Evolutionary conservation across 2,797 vertebrate species (phyloP).

Genomic region (Acipenser oxyrinchus): DNA sequence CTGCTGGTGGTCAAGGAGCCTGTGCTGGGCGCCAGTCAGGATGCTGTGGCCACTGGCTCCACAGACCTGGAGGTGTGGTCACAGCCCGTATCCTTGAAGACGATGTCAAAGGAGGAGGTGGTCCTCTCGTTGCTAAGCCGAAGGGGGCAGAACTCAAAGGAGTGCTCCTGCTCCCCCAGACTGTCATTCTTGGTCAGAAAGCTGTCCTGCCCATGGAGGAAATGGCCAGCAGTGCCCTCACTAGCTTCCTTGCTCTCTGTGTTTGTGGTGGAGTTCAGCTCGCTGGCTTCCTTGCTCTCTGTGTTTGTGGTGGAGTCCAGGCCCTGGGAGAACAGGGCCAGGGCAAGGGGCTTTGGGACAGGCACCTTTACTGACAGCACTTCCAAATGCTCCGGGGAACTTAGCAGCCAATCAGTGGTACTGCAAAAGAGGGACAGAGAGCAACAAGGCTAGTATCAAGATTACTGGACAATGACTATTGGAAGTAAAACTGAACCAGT

Average conservation of each 20-base stretch:
- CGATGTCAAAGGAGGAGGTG: conserved; percentile 88
- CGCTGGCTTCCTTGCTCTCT: too few species aligned
- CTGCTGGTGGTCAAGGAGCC: conserved; percentile 40
- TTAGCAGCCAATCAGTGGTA: conserved; percentile 85
- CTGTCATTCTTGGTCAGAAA: conserved; percentile 69
- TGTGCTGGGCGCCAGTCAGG: conserved; percentile 1
- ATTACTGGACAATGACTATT: too few species aligned
- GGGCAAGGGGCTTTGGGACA: conserved; percentile 58
- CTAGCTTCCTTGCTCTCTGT: too few species aligned
- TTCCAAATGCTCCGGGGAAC: conserved; percentile 82
- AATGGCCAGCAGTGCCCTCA: too few species aligned
- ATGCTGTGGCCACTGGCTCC: conserved; percentile 17
- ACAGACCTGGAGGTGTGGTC: conserved; percentile 66
- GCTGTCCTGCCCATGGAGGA: conserved; percentile 67
- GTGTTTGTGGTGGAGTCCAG: too few species aligned
- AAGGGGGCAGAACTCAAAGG: conserved; percentile 68
- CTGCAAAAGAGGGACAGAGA: conserved; percentile 40
- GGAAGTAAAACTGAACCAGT: too few species aligned
- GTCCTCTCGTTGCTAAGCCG: conserved; percentile 69
- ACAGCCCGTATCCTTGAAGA: conserved; percentile 94
- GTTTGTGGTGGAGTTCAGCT: too few species aligned
- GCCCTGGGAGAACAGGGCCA: neutral
- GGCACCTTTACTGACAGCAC: conserved; percentile 81
- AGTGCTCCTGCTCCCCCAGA: conserved; percentile 60
- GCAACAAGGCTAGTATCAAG: too few species aligned